Base-by-base conservation (phyloP, 1,140 invertebrate species). In the Lysiphlebus fabarum region DNA sequence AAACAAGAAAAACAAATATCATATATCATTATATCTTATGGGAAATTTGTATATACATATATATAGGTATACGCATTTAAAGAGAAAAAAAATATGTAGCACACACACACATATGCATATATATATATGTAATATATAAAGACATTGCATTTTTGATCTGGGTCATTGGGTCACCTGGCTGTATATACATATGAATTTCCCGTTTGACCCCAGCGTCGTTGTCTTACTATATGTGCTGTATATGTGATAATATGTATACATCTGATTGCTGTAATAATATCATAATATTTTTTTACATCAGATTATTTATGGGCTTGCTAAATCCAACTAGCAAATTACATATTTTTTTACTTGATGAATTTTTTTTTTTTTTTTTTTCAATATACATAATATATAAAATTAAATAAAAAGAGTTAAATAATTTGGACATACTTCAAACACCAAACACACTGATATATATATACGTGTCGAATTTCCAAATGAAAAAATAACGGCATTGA, bases 131-230 rank as follows among this genome's bases (percentile, higher is more conserved):
- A n/a, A n/a, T n/a, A n/a, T n/a, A n/a, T n/a, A n/a, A n/a, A n/a
- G 17, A 26, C 17, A 34, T 49, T 62, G 59, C 43, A 36, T 53
- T 66, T 61, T 58, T 47, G 63, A 74, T 73, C 67, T 75, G 65
- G 73, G 73, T 59, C 71, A 75, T 68, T 75, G 62, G 73, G 73
- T 75, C 73, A 71, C 61, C n/a, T 49, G 43, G 49, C 36, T 33
- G n/a, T n/a, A n/a, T n/a, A 12, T 41, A 33, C 60, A 64, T 67
- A 56, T 68, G 66, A 72, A 67, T 74, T 75, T 74, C 66, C 73
- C 72, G 70, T 67, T 67, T 70, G 63, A 66, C 64, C 64, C 66
- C 67, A 56, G n/a, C n/a, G n/a, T n/a, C n/a, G 50, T 58, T 48
- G 44, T 36, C 40, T 12, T n/a, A n/a, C n/a, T n/a, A n/a, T n/a